A percentile compares a stretch with the other conserved stretches of the same genome.
These are phyloP conservation scores for Drymonia ruficornis DNA, from an alignment of 2,888 invertebrate species.

Conservation along the genomic window DNA sequence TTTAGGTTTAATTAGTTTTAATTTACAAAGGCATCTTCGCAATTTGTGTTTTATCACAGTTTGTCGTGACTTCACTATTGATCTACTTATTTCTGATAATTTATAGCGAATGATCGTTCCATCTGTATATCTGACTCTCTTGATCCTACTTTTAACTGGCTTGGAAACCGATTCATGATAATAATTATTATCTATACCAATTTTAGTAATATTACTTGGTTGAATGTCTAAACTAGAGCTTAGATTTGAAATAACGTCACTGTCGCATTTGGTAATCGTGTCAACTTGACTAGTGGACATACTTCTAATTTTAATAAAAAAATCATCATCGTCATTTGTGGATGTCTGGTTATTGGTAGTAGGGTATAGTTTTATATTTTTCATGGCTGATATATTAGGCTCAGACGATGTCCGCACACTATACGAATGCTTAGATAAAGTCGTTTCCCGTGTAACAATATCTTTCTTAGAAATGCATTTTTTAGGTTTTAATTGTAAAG, in stretches of 20 bases:
- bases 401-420: not conserved
- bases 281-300: not conserved
- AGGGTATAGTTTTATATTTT: not conserved
- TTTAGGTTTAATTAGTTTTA: constrained; percentile 39
- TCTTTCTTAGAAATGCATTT: constrained; percentile 16
- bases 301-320: not conserved
- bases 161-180: not conserved
- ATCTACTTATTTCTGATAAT: constrained; percentile 35
- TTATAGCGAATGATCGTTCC: constrained; percentile 14
- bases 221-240: not conserved
- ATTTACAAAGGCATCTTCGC: constrained; percentile 50
- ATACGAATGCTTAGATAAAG: not conserved
- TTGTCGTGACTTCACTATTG: constrained; percentile 30
- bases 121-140: not conserved
- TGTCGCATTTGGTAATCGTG: not conserved
- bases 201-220: constrained; percentile 4
- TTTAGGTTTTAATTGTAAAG: constrained; percentile 39
- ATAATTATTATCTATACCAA: constrained; percentile 3
- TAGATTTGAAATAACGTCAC: not conserved
- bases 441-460: not conserved
- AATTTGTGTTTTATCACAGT: constrained; percentile 33
- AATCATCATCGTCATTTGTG: not conserved
- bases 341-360: not conserved
- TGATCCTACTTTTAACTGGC: not conserved
- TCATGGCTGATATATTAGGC: not conserved